These are phyloP conservation scores for Drosophila birchii DNA, from an alignment of 2,888 invertebrate genomes.

Conservation along the genomic window DNA sequence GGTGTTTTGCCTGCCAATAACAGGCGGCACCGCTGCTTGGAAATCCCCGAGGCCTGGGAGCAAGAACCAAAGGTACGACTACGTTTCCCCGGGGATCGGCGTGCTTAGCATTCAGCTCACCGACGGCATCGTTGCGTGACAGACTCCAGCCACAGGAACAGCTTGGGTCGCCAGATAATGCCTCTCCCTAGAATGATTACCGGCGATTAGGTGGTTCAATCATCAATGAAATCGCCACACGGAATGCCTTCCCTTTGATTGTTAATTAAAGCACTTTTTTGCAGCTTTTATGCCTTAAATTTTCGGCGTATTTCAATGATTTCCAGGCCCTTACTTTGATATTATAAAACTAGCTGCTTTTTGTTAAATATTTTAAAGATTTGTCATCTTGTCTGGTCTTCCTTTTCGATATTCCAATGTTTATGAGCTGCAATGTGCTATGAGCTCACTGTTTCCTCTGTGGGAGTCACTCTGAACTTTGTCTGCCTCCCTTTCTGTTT, in stretches of 20 bases:
- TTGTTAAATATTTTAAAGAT: background rate
- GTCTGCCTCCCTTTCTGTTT: background rate
- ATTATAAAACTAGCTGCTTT: no score
- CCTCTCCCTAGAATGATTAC: constrained; percentile 61
- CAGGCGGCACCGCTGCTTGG: constrained; percentile 14
- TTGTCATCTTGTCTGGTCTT: background rate
- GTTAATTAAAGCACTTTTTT: background rate
- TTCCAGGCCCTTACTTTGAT: no score
- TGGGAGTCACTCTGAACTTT: constrained; percentile 33
- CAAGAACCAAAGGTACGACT: constrained; percentile 38
- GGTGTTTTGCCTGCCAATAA: constrained; percentile 33
- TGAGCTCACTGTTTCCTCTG: constrained; percentile 30
- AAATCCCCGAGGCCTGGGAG: constrained; percentile 39
- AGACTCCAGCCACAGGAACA: constrained; percentile 32
- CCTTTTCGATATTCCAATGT: background rate
- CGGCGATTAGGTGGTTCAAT: constrained; percentile 61
- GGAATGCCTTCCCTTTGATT: constrained; percentile 7
- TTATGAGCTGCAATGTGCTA: background rate
- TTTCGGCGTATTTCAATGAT: background rate
- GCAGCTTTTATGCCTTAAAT: background rate
- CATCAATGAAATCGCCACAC: constrained; percentile 55
- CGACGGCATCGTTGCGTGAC: constrained; percentile 36
- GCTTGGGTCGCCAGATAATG: constrained; percentile 26
- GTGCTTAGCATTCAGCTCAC: constrained; percentile 46
- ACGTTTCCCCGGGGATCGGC: constrained; percentile 30